These are phyloP conservation scores for Trisateles emortualis DNA, from an alignment of 2,888 invertebrate species.

Conservation along the genomic window DNA sequence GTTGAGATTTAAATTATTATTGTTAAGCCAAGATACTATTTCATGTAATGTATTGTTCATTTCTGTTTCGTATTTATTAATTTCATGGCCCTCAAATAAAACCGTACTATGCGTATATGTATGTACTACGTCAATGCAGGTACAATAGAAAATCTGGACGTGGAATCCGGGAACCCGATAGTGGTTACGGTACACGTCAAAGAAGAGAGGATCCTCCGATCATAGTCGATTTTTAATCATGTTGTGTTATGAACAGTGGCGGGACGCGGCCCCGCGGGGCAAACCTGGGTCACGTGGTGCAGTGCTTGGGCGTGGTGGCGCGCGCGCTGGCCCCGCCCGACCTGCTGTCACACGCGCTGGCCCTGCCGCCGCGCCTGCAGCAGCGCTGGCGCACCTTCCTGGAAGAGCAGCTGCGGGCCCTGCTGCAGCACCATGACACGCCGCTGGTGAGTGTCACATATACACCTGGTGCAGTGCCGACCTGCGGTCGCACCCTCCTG, in stretches of 20 bases:
- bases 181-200: no score
- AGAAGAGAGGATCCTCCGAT: no score
- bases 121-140: no score
- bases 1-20: no score
- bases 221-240: no score
- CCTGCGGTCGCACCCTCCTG: slow-evolving; percentile 47
- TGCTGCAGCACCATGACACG: slow-evolving; percentile 61
- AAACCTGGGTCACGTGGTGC: slow-evolving; percentile 86
- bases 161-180: no score
- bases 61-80: no score
- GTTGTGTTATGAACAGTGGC: neutral
- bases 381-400: slow-evolving; percentile 58
- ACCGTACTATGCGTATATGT: no score
- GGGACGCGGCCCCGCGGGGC: slow-evolving; percentile 56
- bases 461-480: slow-evolving; percentile 78
- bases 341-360: slow-evolving; percentile 32
- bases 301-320: slow-evolving; percentile 70
- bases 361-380: slow-evolving; percentile 24
- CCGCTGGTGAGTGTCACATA: slow-evolving; percentile 61
- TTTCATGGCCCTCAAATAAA: no score
- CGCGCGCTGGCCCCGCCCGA: slow-evolving; percentile 44
- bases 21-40: no score
- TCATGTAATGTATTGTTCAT: no score
- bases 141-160: no score
- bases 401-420: slow-evolving; percentile 51